Evolutionary conservation across 2,113 vertebrate genomes (phyloP).

Genomic region (Cryptotis parvus): DNA sequence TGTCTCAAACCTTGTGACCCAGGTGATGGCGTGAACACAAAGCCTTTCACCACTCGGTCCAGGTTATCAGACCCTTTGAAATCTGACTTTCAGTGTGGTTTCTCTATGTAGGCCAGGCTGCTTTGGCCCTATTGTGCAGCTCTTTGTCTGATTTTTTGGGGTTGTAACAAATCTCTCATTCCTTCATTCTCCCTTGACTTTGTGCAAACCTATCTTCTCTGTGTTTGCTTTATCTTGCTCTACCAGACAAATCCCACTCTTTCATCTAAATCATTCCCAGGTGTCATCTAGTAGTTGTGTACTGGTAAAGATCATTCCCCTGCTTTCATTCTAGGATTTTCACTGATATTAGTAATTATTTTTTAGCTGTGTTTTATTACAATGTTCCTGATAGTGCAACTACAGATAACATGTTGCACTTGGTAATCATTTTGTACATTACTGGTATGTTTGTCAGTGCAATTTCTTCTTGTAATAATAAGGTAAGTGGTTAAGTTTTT

Average conservation of each 20-base stretch:
- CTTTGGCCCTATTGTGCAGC: background rate
- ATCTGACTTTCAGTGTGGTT: background rate
- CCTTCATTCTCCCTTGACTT: background rate
- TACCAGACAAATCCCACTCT: background rate
- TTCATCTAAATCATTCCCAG: background rate
- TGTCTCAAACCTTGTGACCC: background rate
- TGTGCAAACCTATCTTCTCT: background rate
- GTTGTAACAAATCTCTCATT: conserved; percentile 4
- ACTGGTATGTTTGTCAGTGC: background rate
- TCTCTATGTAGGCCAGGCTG: conserved; percentile 9
- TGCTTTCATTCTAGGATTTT: background rate
- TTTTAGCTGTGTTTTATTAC: background rate
- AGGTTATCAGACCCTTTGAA: conserved; percentile 1
- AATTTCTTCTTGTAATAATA: background rate
- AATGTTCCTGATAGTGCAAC: background rate
- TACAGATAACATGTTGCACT: background rate
- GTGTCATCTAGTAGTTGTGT: background rate
- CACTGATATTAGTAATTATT: background rate
- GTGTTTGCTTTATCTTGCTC: background rate
- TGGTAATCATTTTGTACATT: background rate
- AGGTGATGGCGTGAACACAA: background rate
- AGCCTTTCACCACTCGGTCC: background rate
- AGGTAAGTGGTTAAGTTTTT: background rate
- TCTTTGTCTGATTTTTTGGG: background rate
- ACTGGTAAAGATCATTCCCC: background rate